These are phyloP conservation scores for Asarcornis scutulata DNA, from an alignment of 2,113 vertebrate species.

Conservation along the genomic window DNA sequence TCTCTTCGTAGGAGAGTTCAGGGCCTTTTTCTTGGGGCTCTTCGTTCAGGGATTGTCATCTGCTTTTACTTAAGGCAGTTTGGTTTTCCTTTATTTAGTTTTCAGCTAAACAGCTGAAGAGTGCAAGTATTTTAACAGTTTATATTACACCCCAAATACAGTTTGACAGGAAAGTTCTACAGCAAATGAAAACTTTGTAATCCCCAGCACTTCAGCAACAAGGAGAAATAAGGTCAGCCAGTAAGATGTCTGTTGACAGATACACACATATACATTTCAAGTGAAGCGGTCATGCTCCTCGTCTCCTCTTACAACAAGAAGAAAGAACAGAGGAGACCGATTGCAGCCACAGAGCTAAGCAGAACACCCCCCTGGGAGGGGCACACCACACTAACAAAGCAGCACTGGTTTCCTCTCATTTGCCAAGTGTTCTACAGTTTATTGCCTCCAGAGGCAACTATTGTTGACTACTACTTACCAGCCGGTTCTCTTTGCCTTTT, in stretches of 20 bases:
- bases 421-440: background rate
- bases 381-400: background rate
- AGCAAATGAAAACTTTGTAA: background rate
- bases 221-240: background rate
- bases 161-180: background rate
- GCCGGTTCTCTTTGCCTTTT: constrained; percentile 94
- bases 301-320: background rate
- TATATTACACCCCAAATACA: background rate
- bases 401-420: background rate
- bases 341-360: background rate
- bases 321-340: background rate
- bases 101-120: background rate
- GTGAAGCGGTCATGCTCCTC: background rate
- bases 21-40: background rate
- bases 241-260: background rate
- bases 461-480: constrained; percentile 81
- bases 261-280: background rate
- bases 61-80: background rate
- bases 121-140: background rate
- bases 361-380: background rate
- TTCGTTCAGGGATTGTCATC: background rate
- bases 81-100: background rate
- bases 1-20: background rate
- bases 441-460: background rate
- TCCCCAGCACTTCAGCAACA: background rate